Conservation (phyloP, 1,140 invertebrate genomes). For the Caenorhabditis latens region DNA sequence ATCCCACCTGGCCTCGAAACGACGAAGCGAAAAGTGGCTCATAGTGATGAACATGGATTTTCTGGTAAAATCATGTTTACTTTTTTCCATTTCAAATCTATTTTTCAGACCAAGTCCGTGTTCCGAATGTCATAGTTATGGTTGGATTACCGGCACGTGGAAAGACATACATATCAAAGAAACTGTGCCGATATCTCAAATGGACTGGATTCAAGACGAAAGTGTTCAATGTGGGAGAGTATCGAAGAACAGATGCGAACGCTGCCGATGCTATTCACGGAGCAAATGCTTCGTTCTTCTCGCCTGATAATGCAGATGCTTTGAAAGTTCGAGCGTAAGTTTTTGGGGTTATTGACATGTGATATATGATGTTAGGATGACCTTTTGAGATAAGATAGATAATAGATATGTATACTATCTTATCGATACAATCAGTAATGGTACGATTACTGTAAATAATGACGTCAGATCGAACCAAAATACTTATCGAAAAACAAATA, state of each 20-base stretch:
- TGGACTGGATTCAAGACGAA: constrained; percentile 77
- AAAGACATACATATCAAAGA: constrained; percentile 99
- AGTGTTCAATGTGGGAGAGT: constrained; percentile 77
- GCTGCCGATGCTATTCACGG: constrained; percentile 81
- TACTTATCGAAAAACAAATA: too few relatives aligned
- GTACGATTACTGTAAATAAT: too few relatives aligned
- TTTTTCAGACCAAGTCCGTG: constrained; percentile 73
- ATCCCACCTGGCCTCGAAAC: constrained; percentile 19
- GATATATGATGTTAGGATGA: background rate
- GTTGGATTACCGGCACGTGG: constrained; percentile 93
- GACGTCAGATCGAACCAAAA: too few relatives aligned
- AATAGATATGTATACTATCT: background rate
- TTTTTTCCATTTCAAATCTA: background rate
- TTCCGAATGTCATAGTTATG: constrained; percentile 90
- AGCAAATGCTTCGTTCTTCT: constrained; percentile 85
- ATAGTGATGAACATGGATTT: constrained; percentile 56
- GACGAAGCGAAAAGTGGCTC: constrained; percentile 59
- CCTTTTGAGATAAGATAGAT: background rate
- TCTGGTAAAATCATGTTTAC: constrained; percentile 12
- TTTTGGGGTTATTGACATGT: background rate
- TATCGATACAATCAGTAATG: background rate
- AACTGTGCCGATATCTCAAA: constrained; percentile 79
- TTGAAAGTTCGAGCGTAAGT: constrained; percentile 75
- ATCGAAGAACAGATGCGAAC: constrained; percentile 69
- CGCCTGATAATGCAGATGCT: constrained; percentile 74